Evolutionary conservation across 2,888 invertebrate species (phyloP), one percentile per base, ranked within the genome.

Genomic region (Drosophila sordidula): DNA sequence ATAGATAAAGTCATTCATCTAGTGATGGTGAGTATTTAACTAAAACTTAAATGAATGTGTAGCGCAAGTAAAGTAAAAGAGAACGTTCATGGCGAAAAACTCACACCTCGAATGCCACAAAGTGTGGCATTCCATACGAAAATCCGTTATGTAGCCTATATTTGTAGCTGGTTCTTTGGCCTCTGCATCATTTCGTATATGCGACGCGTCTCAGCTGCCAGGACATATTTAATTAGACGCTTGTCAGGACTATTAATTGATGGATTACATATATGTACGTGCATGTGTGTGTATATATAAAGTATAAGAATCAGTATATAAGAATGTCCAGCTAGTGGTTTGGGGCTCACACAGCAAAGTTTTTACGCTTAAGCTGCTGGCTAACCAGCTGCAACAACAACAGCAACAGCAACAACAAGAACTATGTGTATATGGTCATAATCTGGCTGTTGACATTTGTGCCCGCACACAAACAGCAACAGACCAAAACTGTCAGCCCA

Each of bases 191-290:
- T 58, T 49, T 50, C 22, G 51, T 45, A 36, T 42, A 34, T 36
- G 39, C 18, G 42, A 25, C 52, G 64, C 65, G 46, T 56, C 55
- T 54, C 58, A 65, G 61, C 72, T 68, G 72, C 52, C 83, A 63
- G 70, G 78, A 77, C 78, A 72, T 65, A 84, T 80, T 81, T 81
- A 81, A 81, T 81, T 81, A 81, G 84, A 70, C 78, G 75, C 81
- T 70, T 81, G 83, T 84, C 84, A 77, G 68, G 66, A 70, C 78
- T 75, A 75, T 75, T 81, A 81, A 83, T 83, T 80, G 83, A 80
- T 80, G 83, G 80, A 83, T 80, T 83, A 73, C 68, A 59, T 59
- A 59, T 61, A 61, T 69, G 52, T 36, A 59, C 18, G 36, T 44
- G 29, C 14, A 36, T 14, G 45, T 29, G 49, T 54, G 16, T 11